phyloP scores from a whole-genome alignment of 2,797 vertebrate genomes.

The Sus cebifrons region DNA sequence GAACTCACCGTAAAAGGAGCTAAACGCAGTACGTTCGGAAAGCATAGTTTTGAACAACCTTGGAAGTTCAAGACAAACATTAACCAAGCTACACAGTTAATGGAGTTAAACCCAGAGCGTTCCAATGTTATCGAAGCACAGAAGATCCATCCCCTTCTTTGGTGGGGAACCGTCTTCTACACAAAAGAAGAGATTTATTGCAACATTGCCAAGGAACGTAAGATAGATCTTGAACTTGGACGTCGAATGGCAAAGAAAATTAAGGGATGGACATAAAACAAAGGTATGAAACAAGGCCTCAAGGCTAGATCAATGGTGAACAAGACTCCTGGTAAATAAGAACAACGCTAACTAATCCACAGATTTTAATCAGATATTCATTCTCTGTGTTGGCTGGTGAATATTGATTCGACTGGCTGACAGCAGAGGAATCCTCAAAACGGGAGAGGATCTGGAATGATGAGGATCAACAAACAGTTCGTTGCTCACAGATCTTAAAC shows the following conservation, averaged over 20 bases:
- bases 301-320: not conserved
- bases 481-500: conserved; percentile 64
- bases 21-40: not conserved
- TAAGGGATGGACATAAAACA: not conserved
- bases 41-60: not conserved
- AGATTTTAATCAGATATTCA: conserved; percentile 19
- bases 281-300: not conserved
- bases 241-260: not conserved
- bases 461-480: conserved; percentile 79
- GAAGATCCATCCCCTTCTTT: not conserved
- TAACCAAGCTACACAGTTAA: not conserved
- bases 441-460: conserved; percentile 32
- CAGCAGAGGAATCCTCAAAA: not conserved
- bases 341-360: not conserved
- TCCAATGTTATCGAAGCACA: not conserved
- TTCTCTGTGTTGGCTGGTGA: conserved; percentile 57
- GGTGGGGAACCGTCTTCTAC: not conserved
- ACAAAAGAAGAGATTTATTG: not conserved
- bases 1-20: not conserved
- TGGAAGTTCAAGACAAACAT: not conserved
- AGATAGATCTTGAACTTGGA: not conserved
- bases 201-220: not conserved
- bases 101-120: not conserved
- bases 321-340: not conserved
- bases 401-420: conserved; percentile 62